Evolutionary conservation across 2,888 invertebrate genomes (phyloP).

Genomic region (Opisthograptis luteolata): DNA sequence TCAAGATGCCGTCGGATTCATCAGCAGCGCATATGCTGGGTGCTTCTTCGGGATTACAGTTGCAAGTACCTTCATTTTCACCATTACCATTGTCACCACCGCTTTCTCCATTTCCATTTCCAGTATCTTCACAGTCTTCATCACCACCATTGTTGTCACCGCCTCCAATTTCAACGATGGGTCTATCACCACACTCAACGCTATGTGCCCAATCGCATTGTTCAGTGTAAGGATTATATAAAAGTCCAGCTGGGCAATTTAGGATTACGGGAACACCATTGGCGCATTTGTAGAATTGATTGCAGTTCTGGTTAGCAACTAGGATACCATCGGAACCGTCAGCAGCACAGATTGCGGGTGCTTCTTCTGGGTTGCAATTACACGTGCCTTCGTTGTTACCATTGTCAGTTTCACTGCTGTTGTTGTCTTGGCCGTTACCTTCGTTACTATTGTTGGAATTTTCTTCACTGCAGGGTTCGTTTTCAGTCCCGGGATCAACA

Average conservation of each 20-base stretch:
- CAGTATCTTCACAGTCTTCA: constrained; percentile 8
- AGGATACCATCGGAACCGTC: constrained; percentile 44
- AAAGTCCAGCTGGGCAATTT: constrained; percentile 39
- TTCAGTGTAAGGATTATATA: constrained; percentile 47
- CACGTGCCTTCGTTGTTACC: constrained; percentile 29
- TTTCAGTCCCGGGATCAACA: constrained; percentile 24
- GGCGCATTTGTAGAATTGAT: constrained; percentile 52
- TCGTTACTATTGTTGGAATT: constrained; percentile 10
- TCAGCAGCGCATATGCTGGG: constrained; percentile 46
- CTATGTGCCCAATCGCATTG: constrained; percentile 54
- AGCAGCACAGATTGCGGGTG: constrained; percentile 43
- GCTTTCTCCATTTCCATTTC: neutral
- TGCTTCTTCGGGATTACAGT: constrained; percentile 38
- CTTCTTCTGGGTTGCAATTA: constrained; percentile 46
- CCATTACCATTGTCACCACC: constrained; percentile 14
- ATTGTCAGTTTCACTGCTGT: constrained; percentile 7
- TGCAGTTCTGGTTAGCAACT: constrained; percentile 54
- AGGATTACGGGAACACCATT: constrained; percentile 44
- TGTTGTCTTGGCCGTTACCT: neutral
- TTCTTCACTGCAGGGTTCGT: constrained; percentile 10
- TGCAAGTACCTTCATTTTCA: constrained; percentile 19
- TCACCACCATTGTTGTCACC: constrained; percentile 18
- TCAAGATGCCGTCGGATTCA: constrained; percentile 44
- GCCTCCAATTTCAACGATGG: constrained; percentile 35
- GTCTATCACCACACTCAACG: constrained; percentile 50